Evolutionary conservation across 2,797 vertebrate species (phyloP).

Genomic region (Lemur catta): DNA sequence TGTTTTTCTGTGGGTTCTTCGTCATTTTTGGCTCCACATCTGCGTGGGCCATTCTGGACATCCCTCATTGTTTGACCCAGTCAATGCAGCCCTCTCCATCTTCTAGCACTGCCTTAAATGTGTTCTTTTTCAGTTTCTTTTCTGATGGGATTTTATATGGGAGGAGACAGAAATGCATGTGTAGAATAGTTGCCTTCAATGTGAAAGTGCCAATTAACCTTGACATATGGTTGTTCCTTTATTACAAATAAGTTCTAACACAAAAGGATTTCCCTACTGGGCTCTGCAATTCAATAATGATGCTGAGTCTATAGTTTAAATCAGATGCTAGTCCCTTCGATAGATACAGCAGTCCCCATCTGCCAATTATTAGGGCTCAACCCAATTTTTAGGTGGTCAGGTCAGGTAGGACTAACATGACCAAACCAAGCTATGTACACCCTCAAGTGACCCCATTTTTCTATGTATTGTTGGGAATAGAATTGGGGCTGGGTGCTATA

Average conservation of each 20-base stretch:
- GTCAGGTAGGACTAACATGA: not conserved
- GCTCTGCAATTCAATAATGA: not conserved
- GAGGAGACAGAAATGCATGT: not conserved
- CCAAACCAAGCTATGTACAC: not conserved
- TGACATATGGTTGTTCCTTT: not conserved
- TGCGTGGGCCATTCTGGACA: not conserved
- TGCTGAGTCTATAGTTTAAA: not conserved
- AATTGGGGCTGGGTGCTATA: not conserved
- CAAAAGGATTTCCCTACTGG: not conserved
- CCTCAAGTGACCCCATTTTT: not conserved
- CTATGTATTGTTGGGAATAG: not conserved
- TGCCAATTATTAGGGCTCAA: not conserved
- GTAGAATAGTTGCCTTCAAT: not conserved
- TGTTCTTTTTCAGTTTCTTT: not conserved
- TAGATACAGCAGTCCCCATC: not conserved
- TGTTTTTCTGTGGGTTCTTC: not conserved
- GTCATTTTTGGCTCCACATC: not conserved
- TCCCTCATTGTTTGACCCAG: not conserved
- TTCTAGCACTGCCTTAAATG: not conserved
- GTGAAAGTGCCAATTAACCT: not conserved
- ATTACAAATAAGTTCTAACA: constrained; percentile 21
- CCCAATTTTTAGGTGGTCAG: not conserved
- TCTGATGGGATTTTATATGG: not conserved
- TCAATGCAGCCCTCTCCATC: not conserved
- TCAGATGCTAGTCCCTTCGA: not conserved